A percentile compares a stretch with the other conserved stretches of the same genome.
Evolutionary conservation across 2,797 vertebrate genomes (phyloP).

Genomic region (Cercopithecus mitis): DNA sequence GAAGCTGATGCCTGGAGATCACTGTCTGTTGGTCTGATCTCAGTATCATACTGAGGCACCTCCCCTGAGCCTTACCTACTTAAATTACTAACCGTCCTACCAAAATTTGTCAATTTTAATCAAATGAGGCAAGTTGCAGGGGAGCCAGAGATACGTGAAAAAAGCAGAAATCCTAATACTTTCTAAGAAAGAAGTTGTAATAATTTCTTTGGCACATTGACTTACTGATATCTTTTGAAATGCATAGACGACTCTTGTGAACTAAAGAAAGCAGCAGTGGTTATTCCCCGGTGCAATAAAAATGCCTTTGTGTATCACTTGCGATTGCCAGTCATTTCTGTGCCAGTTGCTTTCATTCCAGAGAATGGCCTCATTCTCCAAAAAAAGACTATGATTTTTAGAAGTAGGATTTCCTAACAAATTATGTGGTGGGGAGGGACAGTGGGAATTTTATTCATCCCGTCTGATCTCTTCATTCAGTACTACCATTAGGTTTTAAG

Average conservation of each 20-base stretch:
- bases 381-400: neutral
- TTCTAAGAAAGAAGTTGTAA: neutral
- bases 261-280: neutral
- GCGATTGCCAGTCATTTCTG: neutral
- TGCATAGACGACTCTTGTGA: neutral
- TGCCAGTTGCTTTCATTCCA: neutral
- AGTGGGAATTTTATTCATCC: neutral
- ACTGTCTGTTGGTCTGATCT: neutral
- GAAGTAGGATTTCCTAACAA: slow-evolving; percentile 14
- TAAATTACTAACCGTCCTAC: neutral
- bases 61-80: neutral
- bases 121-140: neutral
- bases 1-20: neutral
- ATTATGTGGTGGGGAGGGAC: neutral
- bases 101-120: neutral
- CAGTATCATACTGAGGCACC: neutral
- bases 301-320: neutral
- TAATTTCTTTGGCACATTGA: neutral
- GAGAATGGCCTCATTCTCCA: neutral
- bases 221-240: slow-evolving; percentile 29
- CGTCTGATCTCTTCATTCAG: neutral
- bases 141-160: neutral
- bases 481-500: neutral
- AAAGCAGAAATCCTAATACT: neutral
- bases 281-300: neutral